Conservation (phyloP, 2,113 vertebrate genomes). For the Lampris megalopsis region DNA sequence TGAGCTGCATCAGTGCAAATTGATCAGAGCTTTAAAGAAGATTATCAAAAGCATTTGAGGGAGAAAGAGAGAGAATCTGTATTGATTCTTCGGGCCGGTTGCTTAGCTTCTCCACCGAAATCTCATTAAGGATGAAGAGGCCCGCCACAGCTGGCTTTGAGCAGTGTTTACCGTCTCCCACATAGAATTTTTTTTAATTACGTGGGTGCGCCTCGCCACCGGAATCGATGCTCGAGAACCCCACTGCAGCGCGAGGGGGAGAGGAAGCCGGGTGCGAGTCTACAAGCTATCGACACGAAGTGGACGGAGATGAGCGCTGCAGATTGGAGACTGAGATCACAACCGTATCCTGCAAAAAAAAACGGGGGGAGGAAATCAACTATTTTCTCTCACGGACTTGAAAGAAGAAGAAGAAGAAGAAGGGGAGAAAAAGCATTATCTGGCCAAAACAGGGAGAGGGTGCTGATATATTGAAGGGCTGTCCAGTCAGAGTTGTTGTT, state of each 20-base stretch:
- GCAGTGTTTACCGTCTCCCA: conserved; percentile 72
- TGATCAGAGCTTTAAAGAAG: conserved; percentile 76
- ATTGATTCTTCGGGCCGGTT: conserved; percentile 73
- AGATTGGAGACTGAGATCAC: conserved; percentile 33
- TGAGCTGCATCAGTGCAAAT: conserved; percentile 76
- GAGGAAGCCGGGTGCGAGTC: conserved; percentile 48
- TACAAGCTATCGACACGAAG: conserved; percentile 48
- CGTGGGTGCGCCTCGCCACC: conserved; percentile 58
- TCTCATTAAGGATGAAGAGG: conserved; percentile 77
- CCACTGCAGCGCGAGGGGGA: conserved; percentile 39
- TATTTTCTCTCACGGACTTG: conserved; percentile 7
- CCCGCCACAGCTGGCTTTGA: conserved; percentile 73
- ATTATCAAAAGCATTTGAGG: conserved; percentile 81
- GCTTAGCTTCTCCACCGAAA: conserved; percentile 76
- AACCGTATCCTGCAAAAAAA: conserved; percentile 46
- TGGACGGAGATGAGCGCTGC: conserved; percentile 52
- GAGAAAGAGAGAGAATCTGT: conserved; percentile 63
- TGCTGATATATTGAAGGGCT: conserved; percentile 22
- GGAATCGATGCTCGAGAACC: conserved; percentile 73
- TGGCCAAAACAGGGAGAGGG: conserved; percentile 34
- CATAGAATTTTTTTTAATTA: conserved; percentile 77
- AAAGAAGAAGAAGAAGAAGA: background rate
- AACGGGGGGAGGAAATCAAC: background rate
- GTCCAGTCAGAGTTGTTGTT: conserved; percentile 40
- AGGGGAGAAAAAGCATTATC: background rate